Conservation (phyloP, 1,140 invertebrate species). For the Drosophila miranda region DNA sequence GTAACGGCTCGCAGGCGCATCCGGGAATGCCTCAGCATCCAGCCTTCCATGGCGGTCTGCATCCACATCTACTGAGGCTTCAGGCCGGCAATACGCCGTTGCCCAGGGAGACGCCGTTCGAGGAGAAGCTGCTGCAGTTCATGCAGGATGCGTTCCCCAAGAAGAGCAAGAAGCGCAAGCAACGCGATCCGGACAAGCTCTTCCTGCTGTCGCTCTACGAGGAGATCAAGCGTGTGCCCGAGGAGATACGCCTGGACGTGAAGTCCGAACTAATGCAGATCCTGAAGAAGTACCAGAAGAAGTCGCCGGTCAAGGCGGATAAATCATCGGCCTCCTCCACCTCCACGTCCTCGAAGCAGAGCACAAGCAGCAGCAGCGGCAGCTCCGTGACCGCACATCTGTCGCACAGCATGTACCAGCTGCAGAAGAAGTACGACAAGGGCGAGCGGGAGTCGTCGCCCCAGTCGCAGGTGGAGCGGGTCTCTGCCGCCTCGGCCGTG, state of each 20-base stretch:
- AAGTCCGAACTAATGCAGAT: slow-evolving; percentile 80
- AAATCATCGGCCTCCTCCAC: slow-evolving; percentile 59
- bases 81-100: slow-evolving; percentile 51
- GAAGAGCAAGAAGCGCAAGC: slow-evolving; percentile 78
- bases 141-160: slow-evolving; percentile 82
- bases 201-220: slow-evolving; percentile 75
- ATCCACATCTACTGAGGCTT: slow-evolving; percentile 72
- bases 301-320: slow-evolving; percentile 69
- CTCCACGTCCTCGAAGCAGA: slow-evolving; percentile 56
- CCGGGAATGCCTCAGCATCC: slow-evolving; percentile 71
- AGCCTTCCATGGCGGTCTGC: slow-evolving; percentile 70
- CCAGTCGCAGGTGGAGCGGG: slow-evolving; percentile 72
- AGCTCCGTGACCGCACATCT: slow-evolving; percentile 55
- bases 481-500: slow-evolving; percentile 40
- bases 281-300: slow-evolving; percentile 80
- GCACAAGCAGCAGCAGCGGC: slow-evolving; percentile 52
- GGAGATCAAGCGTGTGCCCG: slow-evolving; percentile 76
- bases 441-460: slow-evolving; percentile 74
- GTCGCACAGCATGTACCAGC: slow-evolving; percentile 77
- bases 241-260: slow-evolving; percentile 75
- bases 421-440: slow-evolving; percentile 79
- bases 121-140: slow-evolving; percentile 77
- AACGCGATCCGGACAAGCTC: slow-evolving; percentile 74
- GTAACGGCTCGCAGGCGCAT: no score
- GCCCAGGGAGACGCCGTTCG: slow-evolving; percentile 68